phyloP scores from a whole-genome alignment of 2,113 vertebrate species.

The Myxocyprinus asiaticus region DNA sequence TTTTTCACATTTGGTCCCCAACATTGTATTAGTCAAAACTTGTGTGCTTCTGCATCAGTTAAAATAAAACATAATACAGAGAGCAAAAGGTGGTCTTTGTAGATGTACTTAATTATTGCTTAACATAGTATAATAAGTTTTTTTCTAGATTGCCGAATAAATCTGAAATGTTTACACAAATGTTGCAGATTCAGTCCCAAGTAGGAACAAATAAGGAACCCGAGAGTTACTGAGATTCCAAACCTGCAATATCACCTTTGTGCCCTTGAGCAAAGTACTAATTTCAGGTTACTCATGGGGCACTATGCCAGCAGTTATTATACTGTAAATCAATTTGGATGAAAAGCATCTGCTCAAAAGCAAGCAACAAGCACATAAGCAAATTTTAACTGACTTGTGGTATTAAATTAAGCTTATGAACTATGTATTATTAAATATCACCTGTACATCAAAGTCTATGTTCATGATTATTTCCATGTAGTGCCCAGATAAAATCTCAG shows the following conservation, averaged over 20 bases:
- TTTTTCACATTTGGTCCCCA: neutral
- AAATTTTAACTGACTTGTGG: no score
- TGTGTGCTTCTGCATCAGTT: no score
- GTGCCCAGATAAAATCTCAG: constrained; percentile 35
- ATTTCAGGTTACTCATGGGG: no score
- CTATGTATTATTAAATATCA: no score
- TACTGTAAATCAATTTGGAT: neutral
- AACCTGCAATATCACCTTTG: neutral
- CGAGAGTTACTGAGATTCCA: neutral
- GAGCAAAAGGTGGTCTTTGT: no score
- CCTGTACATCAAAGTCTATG: no score
- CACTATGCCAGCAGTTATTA: no score
- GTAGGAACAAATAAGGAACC: neutral
- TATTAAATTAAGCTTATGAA: no score
- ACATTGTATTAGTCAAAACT: no score
- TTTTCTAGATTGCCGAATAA: neutral
- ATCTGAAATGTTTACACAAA: neutral
- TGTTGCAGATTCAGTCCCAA: neutral
- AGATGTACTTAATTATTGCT: no score
- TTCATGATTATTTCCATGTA: neutral
- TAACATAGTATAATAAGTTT: neutral
- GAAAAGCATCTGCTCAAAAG: neutral
- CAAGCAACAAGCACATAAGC: no score
- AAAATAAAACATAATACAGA: neutral
- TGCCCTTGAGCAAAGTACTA: neutral